Conservation (phyloP, 2,888 invertebrate species). For the Rhogogaster chlorosoma region DNA sequence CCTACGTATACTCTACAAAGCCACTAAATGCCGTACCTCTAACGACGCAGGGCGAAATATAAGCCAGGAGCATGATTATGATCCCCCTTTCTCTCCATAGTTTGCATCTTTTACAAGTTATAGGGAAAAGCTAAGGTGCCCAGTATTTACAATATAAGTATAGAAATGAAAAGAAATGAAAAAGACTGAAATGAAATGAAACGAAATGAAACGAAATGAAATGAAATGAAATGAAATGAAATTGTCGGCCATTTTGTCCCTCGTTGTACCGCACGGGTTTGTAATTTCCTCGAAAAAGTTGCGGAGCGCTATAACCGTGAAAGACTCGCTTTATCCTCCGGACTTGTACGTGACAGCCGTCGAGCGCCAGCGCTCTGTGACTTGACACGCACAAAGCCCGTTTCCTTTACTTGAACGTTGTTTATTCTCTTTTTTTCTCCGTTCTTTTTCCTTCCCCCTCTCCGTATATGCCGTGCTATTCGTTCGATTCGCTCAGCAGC, state of each 20-base stretch:
- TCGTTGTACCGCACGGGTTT: conserved; percentile 25
- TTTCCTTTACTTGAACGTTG: conserved; percentile 35
- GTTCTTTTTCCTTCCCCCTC: background rate
- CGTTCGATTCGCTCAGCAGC: background rate
- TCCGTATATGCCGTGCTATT: background rate
- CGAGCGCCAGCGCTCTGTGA: conserved; percentile 23
- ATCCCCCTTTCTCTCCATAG: too few species aligned
- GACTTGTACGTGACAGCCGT: conserved; percentile 44
- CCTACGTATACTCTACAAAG: too few species aligned
- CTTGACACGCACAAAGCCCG: conserved; percentile 45
- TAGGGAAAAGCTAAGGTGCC: too few species aligned
- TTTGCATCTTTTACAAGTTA: background rate
- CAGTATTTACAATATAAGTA: too few species aligned
- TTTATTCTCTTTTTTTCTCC: background rate
- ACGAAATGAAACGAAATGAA: background rate
- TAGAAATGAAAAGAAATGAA: background rate
- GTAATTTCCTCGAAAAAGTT: conserved; percentile 44
- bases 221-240: background rate
- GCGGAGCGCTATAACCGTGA: conserved; percentile 38
- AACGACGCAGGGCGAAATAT: too few species aligned
- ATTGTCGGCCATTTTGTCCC: conserved; percentile 29
- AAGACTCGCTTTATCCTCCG: conserved; percentile 43
- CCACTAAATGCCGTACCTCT: too few species aligned
- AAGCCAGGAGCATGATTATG: background rate
- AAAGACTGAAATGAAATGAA: background rate